Evolutionary conservation across 2,888 invertebrate species (phyloP).

Genomic region (Mythimna pallens): DNA sequence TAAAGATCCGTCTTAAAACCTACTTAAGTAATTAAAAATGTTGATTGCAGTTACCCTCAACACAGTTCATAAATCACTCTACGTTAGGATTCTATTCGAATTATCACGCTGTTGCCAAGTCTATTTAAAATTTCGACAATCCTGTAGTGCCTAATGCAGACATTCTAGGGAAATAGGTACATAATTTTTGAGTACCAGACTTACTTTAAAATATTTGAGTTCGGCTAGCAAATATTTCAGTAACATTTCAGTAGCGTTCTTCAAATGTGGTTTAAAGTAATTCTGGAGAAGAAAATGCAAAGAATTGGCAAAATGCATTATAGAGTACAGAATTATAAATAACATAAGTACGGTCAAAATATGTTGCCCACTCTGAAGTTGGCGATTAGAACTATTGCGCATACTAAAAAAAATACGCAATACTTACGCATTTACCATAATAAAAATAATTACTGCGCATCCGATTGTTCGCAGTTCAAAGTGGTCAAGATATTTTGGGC

Average conservation of each 20-base stretch:
- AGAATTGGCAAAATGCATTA: constrained; percentile 12
- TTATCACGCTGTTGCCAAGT: constrained; percentile 72
- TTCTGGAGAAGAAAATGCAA: constrained; percentile 26
- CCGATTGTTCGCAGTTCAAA: too few relatives aligned
- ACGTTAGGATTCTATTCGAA: constrained; percentile 69
- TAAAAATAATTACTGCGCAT: too few relatives aligned
- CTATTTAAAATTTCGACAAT: constrained; percentile 55
- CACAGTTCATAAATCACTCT: constrained; percentile 66
- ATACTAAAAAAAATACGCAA: too few relatives aligned
- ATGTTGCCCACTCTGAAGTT: too few relatives aligned
- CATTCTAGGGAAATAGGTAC: constrained; percentile 10
- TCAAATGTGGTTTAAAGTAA: constrained; percentile 11
- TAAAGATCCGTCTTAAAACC: constrained; percentile 87
- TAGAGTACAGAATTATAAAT: constrained; percentile 1
- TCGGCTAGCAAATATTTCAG: not conserved
- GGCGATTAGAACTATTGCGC: too few relatives aligned
- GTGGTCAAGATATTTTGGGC: too few relatives aligned
- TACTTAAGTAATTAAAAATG: constrained; percentile 77
- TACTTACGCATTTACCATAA: too few relatives aligned
- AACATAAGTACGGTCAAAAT: too few relatives aligned
- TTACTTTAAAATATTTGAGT: constrained; percentile 9
- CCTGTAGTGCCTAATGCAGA: constrained; percentile 47
- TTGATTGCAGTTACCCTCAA: constrained; percentile 67
- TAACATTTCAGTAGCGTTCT: not conserved
- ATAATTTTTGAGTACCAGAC: constrained; percentile 20